Conservation (phyloP, 2,113 vertebrate species). For the Menura novaehollandiae region DNA sequence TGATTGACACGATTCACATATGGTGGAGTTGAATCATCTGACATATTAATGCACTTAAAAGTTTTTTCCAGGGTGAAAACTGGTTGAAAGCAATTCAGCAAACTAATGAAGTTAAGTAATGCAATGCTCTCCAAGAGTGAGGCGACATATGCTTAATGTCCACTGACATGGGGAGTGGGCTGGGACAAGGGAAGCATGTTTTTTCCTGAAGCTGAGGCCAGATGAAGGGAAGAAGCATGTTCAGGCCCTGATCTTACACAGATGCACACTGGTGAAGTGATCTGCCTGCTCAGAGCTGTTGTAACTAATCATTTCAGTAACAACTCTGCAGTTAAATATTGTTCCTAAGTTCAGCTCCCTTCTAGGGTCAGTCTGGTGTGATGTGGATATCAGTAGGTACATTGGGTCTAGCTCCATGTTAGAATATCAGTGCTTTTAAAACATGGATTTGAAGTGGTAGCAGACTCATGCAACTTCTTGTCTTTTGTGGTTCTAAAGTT, state of each 20-base stretch:
- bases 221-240: neutral
- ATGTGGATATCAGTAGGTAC: neutral
- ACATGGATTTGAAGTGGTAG: neutral
- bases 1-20: neutral
- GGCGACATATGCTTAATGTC: neutral
- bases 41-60: neutral
- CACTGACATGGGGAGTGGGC: neutral
- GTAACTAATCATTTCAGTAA: slow-evolving; percentile 9
- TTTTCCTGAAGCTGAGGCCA: slow-evolving; percentile 21
- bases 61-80: neutral
- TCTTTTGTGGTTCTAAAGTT: neutral
- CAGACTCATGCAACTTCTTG: neutral
- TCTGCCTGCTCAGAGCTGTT: slow-evolving; percentile 10
- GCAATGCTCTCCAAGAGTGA: neutral
- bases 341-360: neutral
- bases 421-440: neutral
- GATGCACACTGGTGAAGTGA: neutral
- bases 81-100: neutral
- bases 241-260: slow-evolving; percentile 32
- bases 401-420: neutral
- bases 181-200: neutral
- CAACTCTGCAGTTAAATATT: neutral
- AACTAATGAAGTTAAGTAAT: neutral
- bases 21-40: neutral
- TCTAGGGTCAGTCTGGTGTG: neutral